Evolutionary conservation across 30 jellyfish, hydroid and myxozoan species (phyloP).

Genomic region (Pelagia noctiluca): DNA sequence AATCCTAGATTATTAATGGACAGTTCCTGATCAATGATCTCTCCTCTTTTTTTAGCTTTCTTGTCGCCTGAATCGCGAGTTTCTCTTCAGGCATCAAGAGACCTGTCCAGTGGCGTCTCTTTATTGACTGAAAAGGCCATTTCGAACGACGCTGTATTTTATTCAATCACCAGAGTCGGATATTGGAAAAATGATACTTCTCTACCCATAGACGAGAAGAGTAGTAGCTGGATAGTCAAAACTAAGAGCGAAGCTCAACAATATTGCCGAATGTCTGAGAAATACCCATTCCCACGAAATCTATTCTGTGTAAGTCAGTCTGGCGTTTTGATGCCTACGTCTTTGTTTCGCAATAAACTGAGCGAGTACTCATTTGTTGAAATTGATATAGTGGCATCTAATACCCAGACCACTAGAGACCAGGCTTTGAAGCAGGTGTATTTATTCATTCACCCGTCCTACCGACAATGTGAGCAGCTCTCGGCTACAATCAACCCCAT

Average conservation of each 20-base stretch:
- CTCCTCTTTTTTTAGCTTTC: no score
- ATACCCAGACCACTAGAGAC: background rate
- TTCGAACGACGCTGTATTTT: slow-evolving; percentile 30
- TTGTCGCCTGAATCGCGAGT: no score
- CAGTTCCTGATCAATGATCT: no score
- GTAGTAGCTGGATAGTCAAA: slow-evolving; percentile 15
- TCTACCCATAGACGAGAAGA: background rate
- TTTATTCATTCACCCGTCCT: background rate
- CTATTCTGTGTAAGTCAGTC: slow-evolving; percentile 28
- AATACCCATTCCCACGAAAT: slow-evolving; percentile 48
- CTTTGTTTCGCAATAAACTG: background rate
- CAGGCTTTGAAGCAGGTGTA: background rate
- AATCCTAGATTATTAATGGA: no score
- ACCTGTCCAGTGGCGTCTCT: background rate
- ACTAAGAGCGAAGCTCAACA: slow-evolving; percentile 10
- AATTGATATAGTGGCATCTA: background rate
- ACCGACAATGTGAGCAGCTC: background rate
- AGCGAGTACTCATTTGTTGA: background rate
- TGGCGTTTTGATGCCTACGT: background rate
- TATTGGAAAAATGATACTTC: slow-evolving; percentile 20
- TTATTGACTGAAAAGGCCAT: background rate
- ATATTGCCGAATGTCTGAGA: slow-evolving; percentile 30
- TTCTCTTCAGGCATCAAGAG: no score
- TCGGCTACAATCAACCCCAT: background rate
- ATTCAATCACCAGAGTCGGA: slow-evolving; percentile 34